phyloP scores from a whole-genome alignment of 2,113 vertebrate species.

The Ptilonorhynchus violaceus region DNA sequence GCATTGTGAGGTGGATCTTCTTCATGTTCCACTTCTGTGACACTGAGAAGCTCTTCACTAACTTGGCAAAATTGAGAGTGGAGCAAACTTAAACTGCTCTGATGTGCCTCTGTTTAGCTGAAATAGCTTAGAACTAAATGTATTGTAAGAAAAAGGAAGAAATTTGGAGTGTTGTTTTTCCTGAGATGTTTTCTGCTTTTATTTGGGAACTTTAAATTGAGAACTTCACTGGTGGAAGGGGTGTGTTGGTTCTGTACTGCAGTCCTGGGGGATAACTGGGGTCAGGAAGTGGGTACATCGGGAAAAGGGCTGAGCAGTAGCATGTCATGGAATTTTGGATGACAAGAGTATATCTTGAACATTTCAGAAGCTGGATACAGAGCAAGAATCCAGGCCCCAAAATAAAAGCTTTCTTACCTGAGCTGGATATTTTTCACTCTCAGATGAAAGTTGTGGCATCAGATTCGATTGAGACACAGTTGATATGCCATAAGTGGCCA shows the following conservation, averaged over 20 bases:
- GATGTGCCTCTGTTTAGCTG: background rate
- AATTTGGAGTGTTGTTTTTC: background rate
- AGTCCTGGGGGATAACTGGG: background rate
- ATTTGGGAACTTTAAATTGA: background rate
- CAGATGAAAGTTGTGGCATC: slow-evolving; percentile 49
- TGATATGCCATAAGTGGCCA: slow-evolving; percentile 41
- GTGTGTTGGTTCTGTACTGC: rapidly evolving
- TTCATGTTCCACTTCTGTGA: background rate
- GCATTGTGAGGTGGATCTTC: background rate
- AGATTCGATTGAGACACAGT: slow-evolving; percentile 50
- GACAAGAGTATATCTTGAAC: background rate
- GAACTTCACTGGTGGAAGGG: background rate
- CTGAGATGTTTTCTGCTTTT: background rate
- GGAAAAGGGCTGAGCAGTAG: background rate
- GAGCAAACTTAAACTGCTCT: background rate
- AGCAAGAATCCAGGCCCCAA: background rate
- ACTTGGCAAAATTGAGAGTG: background rate
- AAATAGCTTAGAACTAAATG: background rate
- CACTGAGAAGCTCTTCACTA: background rate
- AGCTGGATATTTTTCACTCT: background rate
- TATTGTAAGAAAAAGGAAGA: background rate
- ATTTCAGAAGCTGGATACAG: background rate
- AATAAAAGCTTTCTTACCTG: background rate
- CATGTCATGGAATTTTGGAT: background rate
- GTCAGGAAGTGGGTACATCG: background rate